These are phyloP conservation scores for Macrotus californicus DNA, from an alignment of 2,113 vertebrate genomes.

Conservation along the genomic window DNA sequence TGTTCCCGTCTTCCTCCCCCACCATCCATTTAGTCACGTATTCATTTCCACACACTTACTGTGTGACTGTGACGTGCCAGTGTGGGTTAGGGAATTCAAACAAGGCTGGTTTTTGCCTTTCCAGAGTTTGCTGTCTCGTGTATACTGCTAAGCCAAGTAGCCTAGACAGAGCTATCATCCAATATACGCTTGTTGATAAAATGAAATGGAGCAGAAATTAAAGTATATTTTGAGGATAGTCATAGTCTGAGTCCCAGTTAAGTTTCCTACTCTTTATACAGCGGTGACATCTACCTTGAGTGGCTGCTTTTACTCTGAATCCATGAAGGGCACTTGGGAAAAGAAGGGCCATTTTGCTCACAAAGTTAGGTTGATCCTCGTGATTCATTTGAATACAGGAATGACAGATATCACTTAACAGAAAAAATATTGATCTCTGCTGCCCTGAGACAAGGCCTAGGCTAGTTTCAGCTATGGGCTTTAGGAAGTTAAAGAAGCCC, in stretches of 20 bases:
- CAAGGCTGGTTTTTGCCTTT: background rate
- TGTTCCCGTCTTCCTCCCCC: background rate
- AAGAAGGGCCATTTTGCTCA: background rate
- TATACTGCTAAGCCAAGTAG: background rate
- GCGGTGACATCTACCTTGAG: slow-evolving; percentile 13
- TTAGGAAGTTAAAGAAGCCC: background rate
- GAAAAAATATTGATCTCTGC: background rate
- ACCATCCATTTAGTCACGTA: background rate
- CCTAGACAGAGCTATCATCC: slow-evolving; percentile 12
- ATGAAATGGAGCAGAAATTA: slow-evolving; percentile 39
- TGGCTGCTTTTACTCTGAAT: background rate
- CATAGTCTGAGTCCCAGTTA: slow-evolving; percentile 37
- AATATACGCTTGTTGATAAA: slow-evolving; percentile 21
- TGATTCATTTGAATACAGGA: background rate
- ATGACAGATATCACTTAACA: background rate
- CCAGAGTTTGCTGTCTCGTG: background rate
- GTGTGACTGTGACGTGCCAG: background rate
- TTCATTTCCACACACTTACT: background rate
- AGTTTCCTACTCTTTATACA: slow-evolving; percentile 19
- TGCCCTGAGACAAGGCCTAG: background rate
- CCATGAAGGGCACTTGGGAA: background rate
- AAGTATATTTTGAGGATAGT: slow-evolving; percentile 31
- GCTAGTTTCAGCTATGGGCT: background rate
- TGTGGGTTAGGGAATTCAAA: background rate
- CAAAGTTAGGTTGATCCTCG: background rate